Conservation (phyloP, 2,797 vertebrate genomes). For the Agapornis canus region DNA sequence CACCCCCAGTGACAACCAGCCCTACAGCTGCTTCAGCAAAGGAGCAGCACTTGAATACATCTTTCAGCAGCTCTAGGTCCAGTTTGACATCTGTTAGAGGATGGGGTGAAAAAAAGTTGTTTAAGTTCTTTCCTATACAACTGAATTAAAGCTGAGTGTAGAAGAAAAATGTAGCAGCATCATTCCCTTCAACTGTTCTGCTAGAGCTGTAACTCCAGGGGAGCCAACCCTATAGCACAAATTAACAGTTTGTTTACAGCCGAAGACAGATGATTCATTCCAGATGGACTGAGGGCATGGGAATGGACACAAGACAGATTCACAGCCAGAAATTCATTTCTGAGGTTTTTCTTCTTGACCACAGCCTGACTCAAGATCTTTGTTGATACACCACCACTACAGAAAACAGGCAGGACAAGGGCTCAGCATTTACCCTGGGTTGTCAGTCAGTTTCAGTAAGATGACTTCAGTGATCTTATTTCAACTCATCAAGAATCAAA, state of each 20-base stretch:
- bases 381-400: neutral
- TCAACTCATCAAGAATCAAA: neutral
- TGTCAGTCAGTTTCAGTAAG: neutral
- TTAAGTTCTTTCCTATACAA: neutral
- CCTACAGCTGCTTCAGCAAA: neutral
- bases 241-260: neutral
- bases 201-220: neutral
- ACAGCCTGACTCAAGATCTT: neutral
- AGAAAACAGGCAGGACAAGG: neutral
- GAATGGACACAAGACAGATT: neutral
- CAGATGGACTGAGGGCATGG: neutral
- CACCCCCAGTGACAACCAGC: neutral
- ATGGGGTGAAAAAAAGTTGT: neutral
- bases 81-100: neutral
- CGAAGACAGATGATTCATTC: neutral
- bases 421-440: neutral
- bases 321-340: neutral
- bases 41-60: fast-evolving
- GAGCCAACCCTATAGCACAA: neutral
- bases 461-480: neutral
- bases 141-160: neutral
- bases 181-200: neutral
- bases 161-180: neutral
- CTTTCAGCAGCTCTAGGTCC: fast-evolving
- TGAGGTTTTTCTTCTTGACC: neutral